Evolutionary conservation across 2,113 vertebrate species (phyloP), one percentile per base, ranked within the genome.

Genomic region (Tetrao urogallus): DNA sequence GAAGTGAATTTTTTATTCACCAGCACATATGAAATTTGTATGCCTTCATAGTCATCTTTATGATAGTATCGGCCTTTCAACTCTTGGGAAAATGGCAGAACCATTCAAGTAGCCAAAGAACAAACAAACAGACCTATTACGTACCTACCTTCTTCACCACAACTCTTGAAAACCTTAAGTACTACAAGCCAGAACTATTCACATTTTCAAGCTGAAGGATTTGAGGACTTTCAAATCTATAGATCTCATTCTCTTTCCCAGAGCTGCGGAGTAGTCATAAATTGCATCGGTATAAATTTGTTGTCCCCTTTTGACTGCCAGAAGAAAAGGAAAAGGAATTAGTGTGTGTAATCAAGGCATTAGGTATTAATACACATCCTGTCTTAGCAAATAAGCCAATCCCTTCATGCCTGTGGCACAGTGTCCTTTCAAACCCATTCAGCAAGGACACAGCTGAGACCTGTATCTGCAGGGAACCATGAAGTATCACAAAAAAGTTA

Each of bases 61-160:
- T 81, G 79, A 93, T 91, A 81, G 61, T 36, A 83, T 93, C 16
- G 1, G 89, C 77, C 91, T 92, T 94, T 97, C 79, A 94, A 92
- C 85, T 92, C 91, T 77, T 95, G 94, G 95, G 95, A 95, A 92
- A 89, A 88, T 72, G 80, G 79, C 72, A 94, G 80, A 85, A 73
- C 80, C 52, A 40, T 75, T 92, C 82, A 61, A 61, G 79, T 67
- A 72, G 82, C 69, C 61, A 87, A 70, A 76, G 88, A 92, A 56
- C 86, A 92, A 94, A 75, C 58, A 93, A 78, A 67, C 63, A 90
- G 81, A 28, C 48, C 45, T 45, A 36, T 34, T 47, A 43, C 32
- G 21, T 66, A 48, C 87, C 82, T 92, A 70, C 47, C 57, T 85
- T 87, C 85, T 82, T 64, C 42, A 79, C 82, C 75, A 83, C 79